Conservation (phyloP, 2,888 invertebrate species). For the Hermaeophaga mercurialis region DNA sequence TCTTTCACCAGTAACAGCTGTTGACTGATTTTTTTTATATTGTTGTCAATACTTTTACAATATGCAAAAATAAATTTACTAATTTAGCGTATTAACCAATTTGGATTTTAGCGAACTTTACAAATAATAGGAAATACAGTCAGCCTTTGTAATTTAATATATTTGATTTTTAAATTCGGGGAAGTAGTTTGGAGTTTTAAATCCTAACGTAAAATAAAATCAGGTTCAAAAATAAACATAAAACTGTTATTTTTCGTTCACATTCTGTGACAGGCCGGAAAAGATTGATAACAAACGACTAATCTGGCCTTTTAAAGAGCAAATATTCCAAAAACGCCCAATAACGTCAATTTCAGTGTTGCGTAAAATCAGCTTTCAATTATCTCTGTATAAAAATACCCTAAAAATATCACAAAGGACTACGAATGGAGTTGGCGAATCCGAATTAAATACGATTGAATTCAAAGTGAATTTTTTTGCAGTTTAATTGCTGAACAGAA, state of each 20-base stretch:
- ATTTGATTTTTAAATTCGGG: neutral
- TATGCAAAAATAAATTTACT: no score
- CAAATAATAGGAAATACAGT: no score
- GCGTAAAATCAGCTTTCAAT: slow-evolving; percentile 25
- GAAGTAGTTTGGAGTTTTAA: neutral
- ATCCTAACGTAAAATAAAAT: no score
- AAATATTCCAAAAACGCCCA: slow-evolving; percentile 21
- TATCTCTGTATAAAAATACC: slow-evolving; percentile 25
- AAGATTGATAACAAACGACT: slow-evolving; percentile 21
- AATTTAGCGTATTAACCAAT: no score
- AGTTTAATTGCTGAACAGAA: slow-evolving; percentile 29
- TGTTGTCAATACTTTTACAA: no score
- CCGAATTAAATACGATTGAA: slow-evolving; percentile 27
- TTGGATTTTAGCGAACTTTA: no score
- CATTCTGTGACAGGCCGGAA: neutral
- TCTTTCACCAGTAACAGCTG: no score
- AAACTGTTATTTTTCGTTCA: slow-evolving; percentile 9
- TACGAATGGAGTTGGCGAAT: slow-evolving; percentile 23
- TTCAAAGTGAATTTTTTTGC: slow-evolving; percentile 28
- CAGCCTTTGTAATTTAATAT: no score
- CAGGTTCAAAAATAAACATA: slow-evolving; percentile 3
- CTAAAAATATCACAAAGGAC: slow-evolving; percentile 26
- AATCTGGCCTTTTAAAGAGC: slow-evolving; percentile 22
- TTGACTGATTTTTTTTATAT: no score
- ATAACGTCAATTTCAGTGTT: slow-evolving; percentile 22